Conservation (phyloP, 2,888 invertebrate genomes). For the Ophion obscuratus region DNA sequence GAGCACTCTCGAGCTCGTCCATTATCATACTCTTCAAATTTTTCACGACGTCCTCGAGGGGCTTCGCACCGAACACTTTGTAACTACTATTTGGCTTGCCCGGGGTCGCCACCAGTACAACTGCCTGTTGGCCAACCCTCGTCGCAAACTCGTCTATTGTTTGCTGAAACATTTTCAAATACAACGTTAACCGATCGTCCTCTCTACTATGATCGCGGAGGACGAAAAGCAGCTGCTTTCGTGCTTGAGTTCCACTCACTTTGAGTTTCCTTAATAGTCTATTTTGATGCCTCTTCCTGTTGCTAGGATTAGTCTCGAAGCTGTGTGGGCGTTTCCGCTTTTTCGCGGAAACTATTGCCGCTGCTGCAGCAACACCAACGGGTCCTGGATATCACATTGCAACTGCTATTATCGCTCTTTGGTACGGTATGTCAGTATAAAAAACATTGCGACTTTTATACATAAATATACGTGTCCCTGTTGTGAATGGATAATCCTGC, state of each 20-base stretch:
- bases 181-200: not conserved
- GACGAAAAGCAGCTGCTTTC: not conserved
- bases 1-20: constrained; percentile 96
- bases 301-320: constrained; percentile 98
- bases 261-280: constrained; percentile 94
- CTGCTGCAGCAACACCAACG: constrained; percentile 98
- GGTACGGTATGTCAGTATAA: constrained; percentile 37
- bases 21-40: constrained; percentile 96
- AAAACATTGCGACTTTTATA: constrained; percentile 18
- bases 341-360: constrained; percentile 97
- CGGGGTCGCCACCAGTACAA: constrained; percentile 97
- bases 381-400: constrained; percentile 87
- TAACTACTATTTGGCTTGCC: constrained; percentile 98
- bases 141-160: constrained; percentile 99
- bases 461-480: not conserved
- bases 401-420: constrained; percentile 49
- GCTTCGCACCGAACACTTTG: constrained; percentile 98
- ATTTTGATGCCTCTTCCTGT: constrained; percentile 97
- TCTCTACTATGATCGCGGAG: not conserved
- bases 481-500: too few relatives aligned
- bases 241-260: constrained; percentile 85
- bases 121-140: constrained; percentile 98
- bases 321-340: constrained; percentile 97
- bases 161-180: constrained; percentile 86
- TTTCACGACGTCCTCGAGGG: constrained; percentile 97